A percentile compares a stretch with the other conserved stretches of the same genome.
Conservation (phyloP, 2,113 vertebrate genomes). For the Electrona antarctica region DNA sequence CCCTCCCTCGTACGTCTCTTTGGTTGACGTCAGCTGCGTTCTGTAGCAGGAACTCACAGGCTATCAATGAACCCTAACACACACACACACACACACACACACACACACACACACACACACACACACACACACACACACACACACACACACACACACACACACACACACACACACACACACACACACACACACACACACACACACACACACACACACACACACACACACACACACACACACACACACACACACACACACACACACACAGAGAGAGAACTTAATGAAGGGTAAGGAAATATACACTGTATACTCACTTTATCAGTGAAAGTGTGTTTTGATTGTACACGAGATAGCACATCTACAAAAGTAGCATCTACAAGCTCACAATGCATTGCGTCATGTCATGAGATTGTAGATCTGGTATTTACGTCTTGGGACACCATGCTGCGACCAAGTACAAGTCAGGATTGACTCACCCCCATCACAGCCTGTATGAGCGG, state of each 20-base stretch:
- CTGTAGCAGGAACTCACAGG: constrained; percentile 95
- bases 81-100: not conserved
- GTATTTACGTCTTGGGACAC: too few species aligned
- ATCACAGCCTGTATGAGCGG: constrained; percentile 92
- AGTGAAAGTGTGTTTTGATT: too few species aligned
- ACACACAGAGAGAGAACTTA: too few species aligned
- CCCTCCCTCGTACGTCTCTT: constrained; percentile 87
- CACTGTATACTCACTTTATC: not conserved
- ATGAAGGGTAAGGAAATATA: not conserved
- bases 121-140: too few species aligned
- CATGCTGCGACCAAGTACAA: not conserved
- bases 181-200: not conserved
- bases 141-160: not conserved
- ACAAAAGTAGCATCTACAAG: too few species aligned
- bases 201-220: not conserved
- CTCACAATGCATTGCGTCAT: too few species aligned
- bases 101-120: not conserved
- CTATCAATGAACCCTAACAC: constrained; percentile 89
- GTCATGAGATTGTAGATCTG: too few species aligned
- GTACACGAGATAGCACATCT: too few species aligned
- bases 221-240: not conserved
- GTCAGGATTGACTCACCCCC: constrained; percentile 80
- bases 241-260: not conserved
- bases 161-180: not conserved
- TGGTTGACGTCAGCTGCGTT: constrained; percentile 97